Conservation (phyloP, 1,140 invertebrate species). For the Planococcus citri region DNA sequence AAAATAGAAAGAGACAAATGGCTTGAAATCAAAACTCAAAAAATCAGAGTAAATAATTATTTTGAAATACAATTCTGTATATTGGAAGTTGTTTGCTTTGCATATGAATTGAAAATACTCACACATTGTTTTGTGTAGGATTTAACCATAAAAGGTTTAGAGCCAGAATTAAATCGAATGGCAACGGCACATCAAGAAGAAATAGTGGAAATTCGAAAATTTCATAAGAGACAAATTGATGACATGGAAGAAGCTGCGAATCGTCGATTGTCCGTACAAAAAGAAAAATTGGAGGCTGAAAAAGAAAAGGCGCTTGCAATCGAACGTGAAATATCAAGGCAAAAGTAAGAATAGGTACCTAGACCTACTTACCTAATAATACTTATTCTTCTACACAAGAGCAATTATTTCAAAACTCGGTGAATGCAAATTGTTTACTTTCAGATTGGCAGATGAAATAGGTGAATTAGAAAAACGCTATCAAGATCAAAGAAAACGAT, state of each 20-base stretch:
- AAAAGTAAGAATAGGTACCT: too few species aligned
- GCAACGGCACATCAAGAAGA: conserved; percentile 46
- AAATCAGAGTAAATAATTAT: conserved; percentile 54
- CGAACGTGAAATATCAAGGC: conserved; percentile 33
- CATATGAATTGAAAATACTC: conserved; percentile 16
- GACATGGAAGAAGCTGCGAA: conserved; percentile 42
- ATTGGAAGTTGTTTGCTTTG: conserved; percentile 24
- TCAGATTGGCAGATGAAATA: conserved; percentile 41
- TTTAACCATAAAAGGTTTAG: conserved; percentile 56
- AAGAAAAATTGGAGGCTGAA: conserved; percentile 37
- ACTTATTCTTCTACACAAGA: too few species aligned
- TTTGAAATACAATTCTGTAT: too few species aligned
- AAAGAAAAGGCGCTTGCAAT: conserved; percentile 39
- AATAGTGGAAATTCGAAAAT: conserved; percentile 41
- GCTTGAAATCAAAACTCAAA: conserved; percentile 54
- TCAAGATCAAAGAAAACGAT: conserved; percentile 39
- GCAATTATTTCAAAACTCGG: too few species aligned
- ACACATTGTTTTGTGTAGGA: conserved; percentile 37
- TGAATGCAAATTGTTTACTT: too few species aligned
- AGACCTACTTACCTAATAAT: too few species aligned
- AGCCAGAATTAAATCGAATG: conserved; percentile 54
- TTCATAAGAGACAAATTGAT: conserved; percentile 44
- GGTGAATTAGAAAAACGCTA: conserved; percentile 40
- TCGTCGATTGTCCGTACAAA: conserved; percentile 37
- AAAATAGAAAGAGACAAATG: conserved; percentile 51